Evolutionary conservation across 2,888 invertebrate species (phyloP), one percentile per base, ranked within the genome.

Genomic region (Drosophila lutescens): DNA sequence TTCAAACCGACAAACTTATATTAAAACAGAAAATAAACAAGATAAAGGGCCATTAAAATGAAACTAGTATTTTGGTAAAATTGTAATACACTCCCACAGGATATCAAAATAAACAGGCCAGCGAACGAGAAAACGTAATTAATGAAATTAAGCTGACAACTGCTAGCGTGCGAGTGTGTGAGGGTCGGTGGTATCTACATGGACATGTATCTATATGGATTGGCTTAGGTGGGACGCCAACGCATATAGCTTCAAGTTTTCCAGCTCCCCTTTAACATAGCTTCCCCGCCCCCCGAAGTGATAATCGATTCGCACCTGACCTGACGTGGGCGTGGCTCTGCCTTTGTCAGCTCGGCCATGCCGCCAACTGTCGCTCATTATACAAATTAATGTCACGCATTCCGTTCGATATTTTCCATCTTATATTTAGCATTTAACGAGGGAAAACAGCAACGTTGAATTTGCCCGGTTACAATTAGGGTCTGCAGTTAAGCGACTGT

Each of bases 281-380:
- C 32, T 32, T 15, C 32, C 8, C 40, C 34, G 32, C 34, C 41
- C 55, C 55, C 30, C 20, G 20, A 41, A 53, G 40, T 38, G 54
- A 80, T 77, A 85, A 88, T 88, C 80, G 88, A 88, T 85, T 80
- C 76, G 57, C 74, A 82, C 82, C 81, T 73, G 60, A 66, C 32
- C 55, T 20, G 38, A 20, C 50, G 38, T 34, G 34, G 43, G 61
- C 49, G 54, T 55, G 70, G 62, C 17, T 38, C 56, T 47, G 63
- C 50, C 55, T 54, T 63, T 65, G 65, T 49, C 69, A 69, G 65
- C 46, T 44, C 30, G 63, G 67, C 61, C 55, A 50, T 56, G 63
- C 23, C 68, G 26, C 51, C 57, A 38, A 38, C 57, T 62, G 68
- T 50, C 81, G 71, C 77, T 80, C 88, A 88, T 86, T 88, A 84